Conservation (phyloP, 2,113 vertebrate species). For the Octodon degus region DNA sequence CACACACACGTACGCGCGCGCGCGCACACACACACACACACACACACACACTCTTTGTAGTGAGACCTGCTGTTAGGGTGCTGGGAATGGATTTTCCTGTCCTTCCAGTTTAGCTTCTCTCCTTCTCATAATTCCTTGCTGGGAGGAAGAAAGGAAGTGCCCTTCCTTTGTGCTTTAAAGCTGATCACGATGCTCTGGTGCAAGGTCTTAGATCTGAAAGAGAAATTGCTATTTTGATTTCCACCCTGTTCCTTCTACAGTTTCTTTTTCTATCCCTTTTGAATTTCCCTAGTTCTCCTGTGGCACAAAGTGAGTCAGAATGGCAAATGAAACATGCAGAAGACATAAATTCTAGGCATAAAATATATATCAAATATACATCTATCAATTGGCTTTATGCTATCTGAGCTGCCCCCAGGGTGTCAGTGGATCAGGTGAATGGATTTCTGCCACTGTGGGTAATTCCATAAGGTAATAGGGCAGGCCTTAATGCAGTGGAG, state of each 20-base stretch:
- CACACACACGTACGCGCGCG: too few species aligned
- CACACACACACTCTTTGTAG: neutral
- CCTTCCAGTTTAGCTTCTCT: neutral
- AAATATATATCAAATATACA: conserved; percentile 84
- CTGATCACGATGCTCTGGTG: conserved; percentile 32
- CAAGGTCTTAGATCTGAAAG: conserved; percentile 68
- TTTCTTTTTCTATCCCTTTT: conserved; percentile 67
- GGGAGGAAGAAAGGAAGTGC: neutral
- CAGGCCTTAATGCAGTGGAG: conserved; percentile 76
- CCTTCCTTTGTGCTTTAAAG: conserved; percentile 7
- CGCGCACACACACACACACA: neutral
- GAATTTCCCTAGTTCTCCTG: conserved; percentile 73
- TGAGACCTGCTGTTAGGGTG: neutral
- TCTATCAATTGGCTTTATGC: conserved; percentile 83
- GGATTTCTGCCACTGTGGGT: conserved; percentile 83
- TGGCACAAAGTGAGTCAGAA: conserved; percentile 80
- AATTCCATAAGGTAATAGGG: conserved; percentile 84
- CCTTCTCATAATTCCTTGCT: neutral
- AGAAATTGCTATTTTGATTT: conserved; percentile 79
- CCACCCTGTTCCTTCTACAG: conserved; percentile 39
- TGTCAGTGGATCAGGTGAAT: conserved; percentile 83
- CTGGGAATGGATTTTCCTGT: neutral
- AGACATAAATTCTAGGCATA: conserved; percentile 83
- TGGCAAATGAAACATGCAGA: conserved; percentile 84
- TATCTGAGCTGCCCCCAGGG: conserved; percentile 82